Percentiles rank a stretch among this genome's conserved stretches.
Evolutionary conservation across 2,113 vertebrate genomes (phyloP).

Genomic region (Macquaria australasica): DNA sequence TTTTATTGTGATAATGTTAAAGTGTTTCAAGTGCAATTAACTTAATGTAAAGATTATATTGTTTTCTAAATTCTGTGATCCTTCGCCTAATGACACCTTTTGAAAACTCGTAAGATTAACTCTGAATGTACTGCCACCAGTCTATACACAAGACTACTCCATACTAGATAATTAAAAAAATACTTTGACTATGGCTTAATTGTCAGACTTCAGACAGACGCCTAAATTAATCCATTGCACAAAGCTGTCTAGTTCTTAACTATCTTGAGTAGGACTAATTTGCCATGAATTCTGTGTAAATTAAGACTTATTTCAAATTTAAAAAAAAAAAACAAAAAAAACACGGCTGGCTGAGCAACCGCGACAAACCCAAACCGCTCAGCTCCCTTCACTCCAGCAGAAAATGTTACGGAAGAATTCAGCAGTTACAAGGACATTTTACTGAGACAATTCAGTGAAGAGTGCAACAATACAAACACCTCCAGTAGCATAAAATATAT

Average conservation of each 20-base stretch:
- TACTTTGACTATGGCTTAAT: background rate
- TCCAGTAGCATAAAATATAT: background rate
- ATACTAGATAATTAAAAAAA: background rate
- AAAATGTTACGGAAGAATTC: background rate
- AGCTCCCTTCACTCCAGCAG: background rate
- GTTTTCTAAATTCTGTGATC: background rate
- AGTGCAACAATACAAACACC: background rate
- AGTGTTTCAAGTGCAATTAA: background rate
- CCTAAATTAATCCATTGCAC: background rate
- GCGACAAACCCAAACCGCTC: background rate
- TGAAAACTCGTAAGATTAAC: background rate
- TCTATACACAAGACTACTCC: background rate
- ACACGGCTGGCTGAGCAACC: background rate
- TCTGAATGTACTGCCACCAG: background rate
- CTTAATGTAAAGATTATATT: background rate
- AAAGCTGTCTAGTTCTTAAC: background rate
- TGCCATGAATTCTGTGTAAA: background rate
- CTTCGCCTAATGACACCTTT: background rate
- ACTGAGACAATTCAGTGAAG: background rate
- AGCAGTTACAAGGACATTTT: background rate
- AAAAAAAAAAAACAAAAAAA: too few species aligned
- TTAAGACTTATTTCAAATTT: too few species aligned
- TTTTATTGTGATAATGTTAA: background rate
- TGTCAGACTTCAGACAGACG: background rate
- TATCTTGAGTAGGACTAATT: background rate